Evolutionary conservation across 2,888 invertebrate species (phyloP).

Genomic region (Caenorhabditis sp.): DNA sequence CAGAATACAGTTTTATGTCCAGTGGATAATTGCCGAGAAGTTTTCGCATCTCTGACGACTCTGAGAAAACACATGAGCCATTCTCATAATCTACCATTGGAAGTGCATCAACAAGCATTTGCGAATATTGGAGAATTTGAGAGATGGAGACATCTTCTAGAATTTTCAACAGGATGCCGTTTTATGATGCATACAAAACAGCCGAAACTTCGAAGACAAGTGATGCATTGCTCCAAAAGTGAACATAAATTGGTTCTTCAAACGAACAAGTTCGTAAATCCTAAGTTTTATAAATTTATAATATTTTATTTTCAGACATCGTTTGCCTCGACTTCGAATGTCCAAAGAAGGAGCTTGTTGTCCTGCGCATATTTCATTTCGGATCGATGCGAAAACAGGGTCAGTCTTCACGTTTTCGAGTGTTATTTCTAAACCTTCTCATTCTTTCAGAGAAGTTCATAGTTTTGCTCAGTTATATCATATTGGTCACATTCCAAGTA

Average conservation of each 20-base stretch:
- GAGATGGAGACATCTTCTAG: conserved; percentile 41
- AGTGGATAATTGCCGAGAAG: conserved; percentile 36
- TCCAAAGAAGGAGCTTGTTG: conserved; percentile 45
- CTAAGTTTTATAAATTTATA: not conserved
- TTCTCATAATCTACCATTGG: conserved; percentile 37
- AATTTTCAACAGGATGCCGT: conserved; percentile 30
- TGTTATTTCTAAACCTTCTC: not conserved
- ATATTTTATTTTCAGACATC: conserved; percentile 25
- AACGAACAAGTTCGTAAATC: conserved; percentile 31
- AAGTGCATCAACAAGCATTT: conserved; percentile 50
- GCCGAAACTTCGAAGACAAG: conserved; percentile 44
- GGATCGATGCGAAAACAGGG: conserved; percentile 34
- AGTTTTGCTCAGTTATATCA: conserved; percentile 48
- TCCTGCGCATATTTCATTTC: conserved; percentile 47
- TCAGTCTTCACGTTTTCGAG: no score
- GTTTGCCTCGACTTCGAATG: conserved; percentile 39
- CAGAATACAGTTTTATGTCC: conserved; percentile 48
- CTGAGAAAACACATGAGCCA: conserved; percentile 39
- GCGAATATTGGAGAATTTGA: conserved; percentile 49
- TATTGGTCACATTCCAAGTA: conserved; percentile 35
- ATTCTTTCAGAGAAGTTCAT: not conserved
- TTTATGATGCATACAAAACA: conserved; percentile 54
- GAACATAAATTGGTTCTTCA: conserved; percentile 50
- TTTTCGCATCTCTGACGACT: conserved; percentile 40
- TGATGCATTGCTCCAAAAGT: conserved; percentile 49